These are phyloP conservation scores for Cosmia pyralina DNA, from an alignment of 2,888 invertebrate species.

Conservation along the genomic window DNA sequence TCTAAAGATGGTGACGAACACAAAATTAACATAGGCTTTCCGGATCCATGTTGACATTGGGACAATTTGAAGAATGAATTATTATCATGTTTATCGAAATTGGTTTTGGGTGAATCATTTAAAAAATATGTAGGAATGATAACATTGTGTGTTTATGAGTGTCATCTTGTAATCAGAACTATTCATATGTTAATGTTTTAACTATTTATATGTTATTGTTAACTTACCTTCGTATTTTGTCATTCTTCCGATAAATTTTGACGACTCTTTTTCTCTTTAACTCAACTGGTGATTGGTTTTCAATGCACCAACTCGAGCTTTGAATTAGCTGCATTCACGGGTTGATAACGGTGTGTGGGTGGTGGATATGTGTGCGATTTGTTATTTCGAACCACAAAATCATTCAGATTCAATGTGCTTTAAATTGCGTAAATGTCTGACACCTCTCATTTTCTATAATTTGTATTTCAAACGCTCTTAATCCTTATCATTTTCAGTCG, in stretches of 20 bases:
- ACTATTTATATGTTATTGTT: slow-evolving; percentile 18
- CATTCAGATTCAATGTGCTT: neutral
- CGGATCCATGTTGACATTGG: slow-evolving; percentile 44
- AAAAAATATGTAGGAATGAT: slow-evolving; percentile 20
- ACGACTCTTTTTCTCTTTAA: neutral
- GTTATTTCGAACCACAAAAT: neutral
- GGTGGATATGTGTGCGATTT: neutral
- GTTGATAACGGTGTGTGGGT: too few relatives aligned
- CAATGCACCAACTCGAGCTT: neutral
- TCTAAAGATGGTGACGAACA: slow-evolving; percentile 33
- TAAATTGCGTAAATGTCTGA: neutral
- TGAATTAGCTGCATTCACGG: neutral
- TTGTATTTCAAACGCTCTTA: neutral
- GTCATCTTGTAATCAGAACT: slow-evolving; percentile 14
- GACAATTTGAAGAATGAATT: slow-evolving; percentile 12
- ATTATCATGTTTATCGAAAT: slow-evolving; percentile 42
- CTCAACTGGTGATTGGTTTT: neutral
- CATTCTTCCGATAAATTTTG: neutral
- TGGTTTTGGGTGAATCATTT: slow-evolving; percentile 37
- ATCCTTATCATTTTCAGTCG: slow-evolving; percentile 1
- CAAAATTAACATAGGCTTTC: slow-evolving; percentile 39
- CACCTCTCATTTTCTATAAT: neutral
- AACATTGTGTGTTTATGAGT: slow-evolving; percentile 22
- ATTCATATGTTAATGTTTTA: slow-evolving; percentile 17
- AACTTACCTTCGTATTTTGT: neutral